Percentiles rank a stretch among this genome's conserved stretches.
Conservation (phyloP, 2,888 invertebrate species). For the Andrena praecox region DNA sequence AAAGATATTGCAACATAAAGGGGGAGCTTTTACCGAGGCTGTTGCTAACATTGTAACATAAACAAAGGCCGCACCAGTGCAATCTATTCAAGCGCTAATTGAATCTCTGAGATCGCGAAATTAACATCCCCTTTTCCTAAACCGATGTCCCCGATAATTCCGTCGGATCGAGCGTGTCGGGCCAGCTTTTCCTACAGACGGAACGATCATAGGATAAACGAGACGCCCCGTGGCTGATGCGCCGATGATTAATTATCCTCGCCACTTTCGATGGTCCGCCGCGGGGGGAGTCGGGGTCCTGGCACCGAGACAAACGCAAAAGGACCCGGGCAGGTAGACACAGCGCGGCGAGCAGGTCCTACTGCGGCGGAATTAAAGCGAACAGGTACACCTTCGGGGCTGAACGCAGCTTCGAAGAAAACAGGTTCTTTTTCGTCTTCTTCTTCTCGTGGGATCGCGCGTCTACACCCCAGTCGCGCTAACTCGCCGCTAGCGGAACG, state of each 20-base stretch:
- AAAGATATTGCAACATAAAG: constrained; percentile 7
- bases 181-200: constrained; percentile 10
- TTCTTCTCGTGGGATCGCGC: constrained; percentile 67
- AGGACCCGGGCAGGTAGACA: constrained; percentile 54
- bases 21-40: neutral
- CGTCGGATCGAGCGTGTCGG: neutral
- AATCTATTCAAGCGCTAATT: neutral
- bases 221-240: neutral
- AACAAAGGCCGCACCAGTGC: neutral
- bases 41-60: neutral
- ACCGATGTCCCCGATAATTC: neutral
- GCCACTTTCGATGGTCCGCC: constrained; percentile 25
- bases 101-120: neutral
- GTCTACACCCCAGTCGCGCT: constrained; percentile 68
- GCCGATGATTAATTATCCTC: constrained; percentile 43
- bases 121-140: neutral
- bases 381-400: constrained; percentile 79
- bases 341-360: constrained; percentile 71
- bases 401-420: constrained; percentile 76
- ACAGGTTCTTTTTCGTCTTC: constrained; percentile 80
- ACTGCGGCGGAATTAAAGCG: constrained; percentile 81
- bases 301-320: constrained; percentile 48
- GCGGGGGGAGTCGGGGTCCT: constrained; percentile 10
- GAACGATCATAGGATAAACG: constrained; percentile 10
- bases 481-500: constrained; percentile 63